Percentiles rank a stretch among this genome's conserved stretches.
These are phyloP conservation scores for Dreissena rostriformis DNA, from an alignment of 1,140 invertebrate species.

Conservation along the genomic window DNA sequence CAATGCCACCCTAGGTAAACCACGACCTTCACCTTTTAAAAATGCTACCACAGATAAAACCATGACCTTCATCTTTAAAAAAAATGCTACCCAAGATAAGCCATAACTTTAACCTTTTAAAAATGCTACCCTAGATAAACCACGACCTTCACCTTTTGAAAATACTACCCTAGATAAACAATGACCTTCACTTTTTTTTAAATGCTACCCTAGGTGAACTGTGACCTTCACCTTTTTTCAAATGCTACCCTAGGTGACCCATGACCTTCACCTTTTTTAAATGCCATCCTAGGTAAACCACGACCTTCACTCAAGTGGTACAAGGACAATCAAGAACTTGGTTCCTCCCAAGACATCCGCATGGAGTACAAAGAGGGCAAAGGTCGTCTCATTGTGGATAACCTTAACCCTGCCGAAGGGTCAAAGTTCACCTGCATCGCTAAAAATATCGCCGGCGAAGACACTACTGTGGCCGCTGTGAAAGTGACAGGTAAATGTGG, in stretches of 20 bases:
- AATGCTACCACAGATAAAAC: too few relatives aligned
- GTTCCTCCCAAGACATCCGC: conserved; percentile 54
- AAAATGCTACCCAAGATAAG: too few relatives aligned
- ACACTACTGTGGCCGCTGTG: conserved; percentile 86
- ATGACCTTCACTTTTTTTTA: too few relatives aligned
- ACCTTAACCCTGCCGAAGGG: conserved; percentile 84
- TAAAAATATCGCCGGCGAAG: conserved; percentile 83
- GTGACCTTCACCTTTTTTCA: too few relatives aligned
- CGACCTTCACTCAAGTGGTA: conserved; percentile 68
- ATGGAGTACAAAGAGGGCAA: conserved; percentile 66
- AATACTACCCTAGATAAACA: too few relatives aligned
- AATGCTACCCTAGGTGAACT: too few relatives aligned
- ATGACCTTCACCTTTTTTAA: too few relatives aligned
- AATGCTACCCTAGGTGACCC: too few relatives aligned
- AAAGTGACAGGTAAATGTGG: conserved; percentile 87
- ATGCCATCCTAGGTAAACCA: conserved; percentile 59
- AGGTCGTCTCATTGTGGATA: conserved; percentile 63
- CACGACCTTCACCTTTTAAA: too few relatives aligned
- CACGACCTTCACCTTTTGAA: conserved; percentile 63
- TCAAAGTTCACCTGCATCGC: conserved; percentile 83
- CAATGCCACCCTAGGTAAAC: too few relatives aligned
- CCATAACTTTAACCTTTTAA: too few relatives aligned
- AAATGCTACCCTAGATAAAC: conserved; percentile 54
- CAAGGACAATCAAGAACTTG: conserved; percentile 64
- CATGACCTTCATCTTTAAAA: too few relatives aligned